Conservation (phyloP, 2,888 invertebrate species). For the Acleris literana region DNA sequence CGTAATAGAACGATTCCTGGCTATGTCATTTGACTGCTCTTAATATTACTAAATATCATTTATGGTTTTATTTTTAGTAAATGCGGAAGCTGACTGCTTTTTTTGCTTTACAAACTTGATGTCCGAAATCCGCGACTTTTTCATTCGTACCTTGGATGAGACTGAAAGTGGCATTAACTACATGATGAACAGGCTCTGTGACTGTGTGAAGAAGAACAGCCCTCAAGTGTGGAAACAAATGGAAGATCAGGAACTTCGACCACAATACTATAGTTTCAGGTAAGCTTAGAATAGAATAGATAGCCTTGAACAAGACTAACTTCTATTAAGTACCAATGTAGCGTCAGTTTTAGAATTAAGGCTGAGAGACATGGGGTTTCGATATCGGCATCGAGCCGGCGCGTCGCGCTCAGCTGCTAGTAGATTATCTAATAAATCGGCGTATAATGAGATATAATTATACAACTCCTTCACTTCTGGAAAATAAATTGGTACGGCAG, state of each 20-base stretch:
- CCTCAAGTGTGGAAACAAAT: constrained; percentile 89
- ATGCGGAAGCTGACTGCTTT: constrained; percentile 98
- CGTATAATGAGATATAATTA: too few relatives aligned
- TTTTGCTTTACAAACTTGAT: constrained; percentile 99
- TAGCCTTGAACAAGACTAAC: too few relatives aligned
- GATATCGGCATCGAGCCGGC: too few relatives aligned
- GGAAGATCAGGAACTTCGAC: constrained; percentile 92
- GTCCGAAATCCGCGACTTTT: constrained; percentile 98
- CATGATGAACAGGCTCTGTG: constrained; percentile 93
- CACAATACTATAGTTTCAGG: constrained; percentile 98
- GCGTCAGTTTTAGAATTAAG: too few relatives aligned
- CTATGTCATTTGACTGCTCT: not conserved
- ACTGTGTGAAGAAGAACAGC: constrained; percentile 90
- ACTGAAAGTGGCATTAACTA: constrained; percentile 95
- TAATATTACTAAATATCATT: not conserved
- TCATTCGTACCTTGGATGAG: constrained; percentile 97
- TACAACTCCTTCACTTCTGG: too few relatives aligned
- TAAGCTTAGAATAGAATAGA: constrained; percentile 50
- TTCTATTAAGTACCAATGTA: too few relatives aligned
- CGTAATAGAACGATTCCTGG: too few relatives aligned
- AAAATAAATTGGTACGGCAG: too few relatives aligned
- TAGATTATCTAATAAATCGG: too few relatives aligned
- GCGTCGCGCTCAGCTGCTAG: too few relatives aligned
- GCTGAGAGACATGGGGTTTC: too few relatives aligned
- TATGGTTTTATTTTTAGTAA: constrained; percentile 80